These are phyloP conservation scores for Sterrhoptilus dennistouni DNA, from an alignment of 2,113 vertebrate species.

Conservation along the genomic window DNA sequence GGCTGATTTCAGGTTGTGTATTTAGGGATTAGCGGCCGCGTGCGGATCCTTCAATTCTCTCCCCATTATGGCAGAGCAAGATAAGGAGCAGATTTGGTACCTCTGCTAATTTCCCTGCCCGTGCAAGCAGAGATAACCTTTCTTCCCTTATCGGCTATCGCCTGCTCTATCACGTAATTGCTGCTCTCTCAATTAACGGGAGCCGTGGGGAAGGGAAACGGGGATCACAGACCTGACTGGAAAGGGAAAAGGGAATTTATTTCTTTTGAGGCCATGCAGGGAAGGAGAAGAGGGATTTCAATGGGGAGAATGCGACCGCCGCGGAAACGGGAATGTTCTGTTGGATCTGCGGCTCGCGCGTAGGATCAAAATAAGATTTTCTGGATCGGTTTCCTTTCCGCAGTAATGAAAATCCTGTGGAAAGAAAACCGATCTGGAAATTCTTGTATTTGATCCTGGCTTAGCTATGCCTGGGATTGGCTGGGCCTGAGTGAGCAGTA, in stretches of 20 bases:
- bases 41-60: neutral
- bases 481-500: fast-evolving
- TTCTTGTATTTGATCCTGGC: neutral
- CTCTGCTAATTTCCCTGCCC: constrained; percentile 8
- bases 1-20: neutral
- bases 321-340: neutral
- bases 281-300: neutral
- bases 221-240: neutral
- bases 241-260: neutral
- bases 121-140: constrained; percentile 42
- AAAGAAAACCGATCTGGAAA: neutral
- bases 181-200: constrained; percentile 19
- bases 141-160: constrained; percentile 15
- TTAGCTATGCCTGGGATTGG: neutral
- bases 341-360: neutral
- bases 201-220: neutral
- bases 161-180: neutral
- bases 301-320: fast-evolving
- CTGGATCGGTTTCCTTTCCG: too few relatives aligned
- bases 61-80: neutral
- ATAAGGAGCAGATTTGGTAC: constrained; percentile 15
- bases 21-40: neutral
- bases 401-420: neutral
- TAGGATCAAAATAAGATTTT: too few relatives aligned
- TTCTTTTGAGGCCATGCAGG: neutral